A percentile compares a stretch with the other conserved stretches of the same genome.
Evolutionary conservation across 2,888 invertebrate species (phyloP).

Genomic region (Watsonalla binaria): DNA sequence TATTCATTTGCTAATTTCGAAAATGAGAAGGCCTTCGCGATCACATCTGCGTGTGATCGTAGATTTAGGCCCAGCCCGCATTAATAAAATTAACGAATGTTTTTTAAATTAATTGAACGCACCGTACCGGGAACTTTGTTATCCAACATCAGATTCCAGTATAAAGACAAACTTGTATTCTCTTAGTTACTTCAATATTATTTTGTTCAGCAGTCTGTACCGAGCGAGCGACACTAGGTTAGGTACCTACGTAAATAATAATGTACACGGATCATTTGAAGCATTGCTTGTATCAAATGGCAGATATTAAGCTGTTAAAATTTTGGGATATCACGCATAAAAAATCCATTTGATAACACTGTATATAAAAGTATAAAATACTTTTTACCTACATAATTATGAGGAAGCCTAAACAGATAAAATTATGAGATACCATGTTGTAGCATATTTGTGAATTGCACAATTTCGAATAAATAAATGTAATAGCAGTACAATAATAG

Average conservation of each 20-base stretch:
- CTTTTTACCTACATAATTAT: no score
- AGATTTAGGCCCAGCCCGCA: slow-evolving; percentile 66
- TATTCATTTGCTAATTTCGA: slow-evolving; percentile 77
- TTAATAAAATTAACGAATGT: slow-evolving; percentile 77
- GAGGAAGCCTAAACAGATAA: no score
- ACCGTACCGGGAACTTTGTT: slow-evolving; percentile 58
- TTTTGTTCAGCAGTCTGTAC: neutral
- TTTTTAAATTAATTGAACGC: slow-evolving; percentile 73
- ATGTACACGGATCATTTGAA: no score
- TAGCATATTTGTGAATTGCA: no score
- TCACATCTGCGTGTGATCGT: slow-evolving; percentile 66
- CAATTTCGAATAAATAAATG: neutral
- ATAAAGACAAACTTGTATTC: neutral
- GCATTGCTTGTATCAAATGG: no score
- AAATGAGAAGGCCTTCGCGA: slow-evolving; percentile 73
- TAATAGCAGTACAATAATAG: slow-evolving; percentile 61
- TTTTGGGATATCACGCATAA: no score
- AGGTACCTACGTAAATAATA: no score
- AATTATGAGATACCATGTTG: no score
- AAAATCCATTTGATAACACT: no score
- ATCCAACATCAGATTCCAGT: slow-evolving; percentile 45
- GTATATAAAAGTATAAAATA: no score
- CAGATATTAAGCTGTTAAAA: no score
- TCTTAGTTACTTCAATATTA: neutral
- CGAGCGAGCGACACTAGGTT: no score